Percentiles rank a stretch among this genome's conserved stretches.
Evolutionary conservation across 2,113 vertebrate genomes (phyloP).

Genomic region (Phainopepla nitens): DNA sequence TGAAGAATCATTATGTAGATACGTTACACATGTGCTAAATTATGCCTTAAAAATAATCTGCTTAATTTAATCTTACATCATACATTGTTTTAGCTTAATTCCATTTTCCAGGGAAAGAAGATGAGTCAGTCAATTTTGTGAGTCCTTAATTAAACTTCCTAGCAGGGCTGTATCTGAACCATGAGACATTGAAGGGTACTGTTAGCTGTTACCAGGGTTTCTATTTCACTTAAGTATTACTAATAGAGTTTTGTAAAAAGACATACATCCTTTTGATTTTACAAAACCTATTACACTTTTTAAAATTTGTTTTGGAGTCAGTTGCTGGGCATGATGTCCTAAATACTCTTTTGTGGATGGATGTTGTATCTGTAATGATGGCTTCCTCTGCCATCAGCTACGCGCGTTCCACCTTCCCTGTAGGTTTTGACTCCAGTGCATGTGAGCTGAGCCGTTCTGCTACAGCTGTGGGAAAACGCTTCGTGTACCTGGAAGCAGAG

Average conservation of each 20-base stretch:
- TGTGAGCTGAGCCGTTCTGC: not conserved
- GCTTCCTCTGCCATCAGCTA: not conserved
- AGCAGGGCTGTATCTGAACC: not conserved
- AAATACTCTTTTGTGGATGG: not conserved
- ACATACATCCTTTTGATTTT: not conserved
- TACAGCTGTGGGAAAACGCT: not conserved
- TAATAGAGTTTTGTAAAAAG: not conserved
- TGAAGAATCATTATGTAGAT: not conserved
- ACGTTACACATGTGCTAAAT: not conserved
- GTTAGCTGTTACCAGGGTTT: not conserved
- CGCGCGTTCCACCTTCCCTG: fast-evolving
- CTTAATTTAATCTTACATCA: not conserved
- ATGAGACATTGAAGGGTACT: fast-evolving
- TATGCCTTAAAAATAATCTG: not conserved
- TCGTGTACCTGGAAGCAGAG: not conserved
- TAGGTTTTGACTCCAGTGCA: fast-evolving
- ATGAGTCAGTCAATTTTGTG: not conserved
- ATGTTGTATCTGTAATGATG: not conserved
- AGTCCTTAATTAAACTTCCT: not conserved
- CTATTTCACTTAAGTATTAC: not conserved
- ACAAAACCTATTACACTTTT: fast-evolving
- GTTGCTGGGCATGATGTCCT: not conserved
- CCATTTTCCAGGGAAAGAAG: not conserved
- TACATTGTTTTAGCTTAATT: not conserved
- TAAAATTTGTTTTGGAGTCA: not conserved